Percentiles rank a stretch among this genome's conserved stretches.
Evolutionary conservation across 2,888 invertebrate genomes (phyloP).

Genomic region (Leucoptera coffeella): DNA sequence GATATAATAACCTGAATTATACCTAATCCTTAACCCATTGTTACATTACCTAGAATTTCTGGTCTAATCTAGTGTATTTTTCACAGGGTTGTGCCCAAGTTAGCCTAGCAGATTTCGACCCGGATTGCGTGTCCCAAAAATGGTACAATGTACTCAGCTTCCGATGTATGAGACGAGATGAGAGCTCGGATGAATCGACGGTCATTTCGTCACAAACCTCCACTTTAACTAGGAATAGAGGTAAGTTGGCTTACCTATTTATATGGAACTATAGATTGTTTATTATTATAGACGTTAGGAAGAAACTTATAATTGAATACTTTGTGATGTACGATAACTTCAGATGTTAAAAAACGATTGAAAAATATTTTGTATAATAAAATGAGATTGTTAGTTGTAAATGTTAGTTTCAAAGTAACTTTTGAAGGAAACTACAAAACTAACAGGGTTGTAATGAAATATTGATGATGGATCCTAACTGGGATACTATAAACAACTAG

Average conservation of each 20-base stretch:
- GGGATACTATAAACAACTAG: too few relatives aligned
- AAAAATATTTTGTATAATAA: too few relatives aligned
- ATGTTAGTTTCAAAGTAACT: too few relatives aligned
- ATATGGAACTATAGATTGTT: slow-evolving; percentile 5
- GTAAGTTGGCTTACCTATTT: too few relatives aligned
- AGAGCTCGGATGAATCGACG: slow-evolving; percentile 94
- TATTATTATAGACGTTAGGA: too few relatives aligned
- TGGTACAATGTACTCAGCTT: slow-evolving; percentile 93
- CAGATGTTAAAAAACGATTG: too few relatives aligned
- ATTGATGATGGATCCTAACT: too few relatives aligned
- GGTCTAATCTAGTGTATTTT: not conserved
- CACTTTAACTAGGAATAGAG: slow-evolving; percentile 86
- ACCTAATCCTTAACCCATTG: not conserved
- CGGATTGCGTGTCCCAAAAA: slow-evolving; percentile 71
- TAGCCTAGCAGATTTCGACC: slow-evolving; percentile 89
- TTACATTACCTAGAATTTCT: not conserved
- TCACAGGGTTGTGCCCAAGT: slow-evolving; percentile 90
- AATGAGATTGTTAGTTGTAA: too few relatives aligned
- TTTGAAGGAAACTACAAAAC: too few relatives aligned
- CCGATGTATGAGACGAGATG: slow-evolving; percentile 61
- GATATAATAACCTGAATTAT: slow-evolving; percentile 13
- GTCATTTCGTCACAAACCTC: slow-evolving; percentile 96
- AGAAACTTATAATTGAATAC: too few relatives aligned
- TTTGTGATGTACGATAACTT: too few relatives aligned
- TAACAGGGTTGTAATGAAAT: too few relatives aligned